Base-by-base conservation (phyloP, 2,888 invertebrate species). In the Caenorhabditis japonica region DNA sequence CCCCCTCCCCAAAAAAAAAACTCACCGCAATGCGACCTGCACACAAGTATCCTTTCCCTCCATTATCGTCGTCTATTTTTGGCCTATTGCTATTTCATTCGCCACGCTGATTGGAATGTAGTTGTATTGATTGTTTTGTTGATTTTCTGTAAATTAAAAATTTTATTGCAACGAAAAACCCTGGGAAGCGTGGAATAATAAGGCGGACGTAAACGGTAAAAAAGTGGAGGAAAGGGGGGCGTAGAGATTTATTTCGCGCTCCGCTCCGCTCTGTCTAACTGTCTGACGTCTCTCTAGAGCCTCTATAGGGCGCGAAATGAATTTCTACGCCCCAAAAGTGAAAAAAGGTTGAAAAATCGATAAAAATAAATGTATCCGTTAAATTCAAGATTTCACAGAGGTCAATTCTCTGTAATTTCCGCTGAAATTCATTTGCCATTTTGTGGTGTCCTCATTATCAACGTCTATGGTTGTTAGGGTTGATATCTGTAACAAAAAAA, bases 11-110 rank as follows among this genome's bases (percentile, higher is more conserved):
- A n/a, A n/a, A n/a, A n/a, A n/a, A n/a, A 46, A 27, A 17, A 5
- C 17, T 36, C 38, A 73, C 73, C 73, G 59, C 21, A 73, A 51
- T 41, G 73, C 66, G 41, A 73, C 73, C 51, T 66, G 73, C 60
- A 73, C 73, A 61, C 73, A 73, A 10, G 73, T 60, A 38, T 73
- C 73, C 59, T 59, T 60, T 39, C 41, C 43, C 13, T 39, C 58
- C 51, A 71, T 30, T 34, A 39, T 4, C n/a, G n/a, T 27, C 17
- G 25, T 5, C 47, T 36, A 8, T 13, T 33, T 15, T n/a, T 41
- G 12, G n/a, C 38, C 49, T 12, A 30, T 49, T 39, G 15, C 33
- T 56, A 64, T 56, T 55, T 49, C 64, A 64, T 56, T 23, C 56
- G 15, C 5, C 8, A n/a, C n/a, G n/a, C n/a, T n/a, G n/a, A n/a